These are phyloP conservation scores for Condylura cristata DNA, from an alignment of 2,113 vertebrate species.

Conservation along the genomic window DNA sequence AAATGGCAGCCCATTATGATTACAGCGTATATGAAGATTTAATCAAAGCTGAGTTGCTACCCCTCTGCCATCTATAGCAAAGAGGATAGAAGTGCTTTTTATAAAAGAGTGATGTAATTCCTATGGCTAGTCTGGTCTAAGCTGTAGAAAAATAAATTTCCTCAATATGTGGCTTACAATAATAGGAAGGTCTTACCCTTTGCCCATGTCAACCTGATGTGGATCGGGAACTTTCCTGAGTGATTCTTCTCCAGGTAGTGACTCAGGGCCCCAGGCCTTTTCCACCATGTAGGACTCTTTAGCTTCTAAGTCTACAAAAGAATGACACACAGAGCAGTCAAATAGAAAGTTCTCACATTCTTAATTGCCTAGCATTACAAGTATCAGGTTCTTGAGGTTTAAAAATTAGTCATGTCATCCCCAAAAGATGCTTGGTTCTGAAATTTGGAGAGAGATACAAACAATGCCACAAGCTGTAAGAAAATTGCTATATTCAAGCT, in stretches of 20 bases:
- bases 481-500: neutral
- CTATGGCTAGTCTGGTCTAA: neutral
- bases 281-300: neutral
- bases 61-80: rapidly evolving
- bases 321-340: neutral
- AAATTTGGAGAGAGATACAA: neutral
- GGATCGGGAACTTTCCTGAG: neutral
- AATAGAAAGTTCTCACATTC: neutral
- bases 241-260: neutral
- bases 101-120: neutral
- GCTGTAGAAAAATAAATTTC: neutral
- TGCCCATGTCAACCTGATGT: neutral
- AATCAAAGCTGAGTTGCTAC: neutral
- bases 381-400: neutral
- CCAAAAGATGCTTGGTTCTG: neutral
- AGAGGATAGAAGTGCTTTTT: neutral
- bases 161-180: neutral
- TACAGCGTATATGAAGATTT: neutral
- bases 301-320: neutral
- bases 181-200: neutral
- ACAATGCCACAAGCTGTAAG: neutral
- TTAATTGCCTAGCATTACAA: neutral
- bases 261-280: neutral
- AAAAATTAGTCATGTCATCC: neutral
- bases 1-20: neutral